Percentiles rank a stretch among this genome's conserved stretches.
phyloP scores from a whole-genome alignment of 2,797 vertebrate genomes.

The Eulemur albifrons region DNA sequence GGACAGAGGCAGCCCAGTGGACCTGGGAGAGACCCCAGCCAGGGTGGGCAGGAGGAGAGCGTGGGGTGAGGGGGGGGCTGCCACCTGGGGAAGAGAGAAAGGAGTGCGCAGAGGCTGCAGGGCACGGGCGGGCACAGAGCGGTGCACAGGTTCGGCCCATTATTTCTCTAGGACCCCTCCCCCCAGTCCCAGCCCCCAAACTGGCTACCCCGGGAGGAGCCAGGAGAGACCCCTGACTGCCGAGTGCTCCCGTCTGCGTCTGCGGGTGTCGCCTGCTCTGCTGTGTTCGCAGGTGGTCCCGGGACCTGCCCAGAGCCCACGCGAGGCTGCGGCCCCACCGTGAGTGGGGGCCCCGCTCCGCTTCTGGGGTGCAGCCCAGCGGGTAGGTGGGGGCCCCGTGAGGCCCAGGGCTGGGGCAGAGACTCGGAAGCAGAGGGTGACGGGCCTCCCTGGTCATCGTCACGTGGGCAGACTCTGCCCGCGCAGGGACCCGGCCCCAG shows the following conservation, averaged over 20 bases:
- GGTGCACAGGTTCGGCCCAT: fast-evolving
- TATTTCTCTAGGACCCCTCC: neutral
- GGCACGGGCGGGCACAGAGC: fast-evolving
- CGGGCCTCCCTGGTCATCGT: neutral
- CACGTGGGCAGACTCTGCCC: neutral
- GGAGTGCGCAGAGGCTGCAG: fast-evolving
- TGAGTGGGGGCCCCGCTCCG: neutral
- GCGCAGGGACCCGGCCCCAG: neutral
- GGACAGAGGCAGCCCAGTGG: neutral
- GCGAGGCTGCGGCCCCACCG: neutral
- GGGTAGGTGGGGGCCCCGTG: fast-evolving
- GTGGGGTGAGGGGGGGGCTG: no score
- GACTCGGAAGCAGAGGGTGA: neutral
- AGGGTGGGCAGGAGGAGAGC: no score
- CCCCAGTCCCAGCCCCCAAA: neutral
- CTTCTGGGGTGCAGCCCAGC: neutral
- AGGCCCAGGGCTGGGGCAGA: no score
- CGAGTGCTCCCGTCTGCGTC: fast-evolving
- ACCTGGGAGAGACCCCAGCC: neutral
- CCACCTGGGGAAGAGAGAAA: neutral
- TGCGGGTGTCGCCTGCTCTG: no score
- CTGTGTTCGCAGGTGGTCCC: neutral
- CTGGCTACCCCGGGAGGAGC: neutral
- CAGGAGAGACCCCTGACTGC: neutral
- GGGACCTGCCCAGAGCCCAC: neutral